Evolutionary conservation across 1,140 invertebrate species (phyloP), one percentile per base, ranked within the genome.

Genomic region (Campoletis sonorensis): DNA sequence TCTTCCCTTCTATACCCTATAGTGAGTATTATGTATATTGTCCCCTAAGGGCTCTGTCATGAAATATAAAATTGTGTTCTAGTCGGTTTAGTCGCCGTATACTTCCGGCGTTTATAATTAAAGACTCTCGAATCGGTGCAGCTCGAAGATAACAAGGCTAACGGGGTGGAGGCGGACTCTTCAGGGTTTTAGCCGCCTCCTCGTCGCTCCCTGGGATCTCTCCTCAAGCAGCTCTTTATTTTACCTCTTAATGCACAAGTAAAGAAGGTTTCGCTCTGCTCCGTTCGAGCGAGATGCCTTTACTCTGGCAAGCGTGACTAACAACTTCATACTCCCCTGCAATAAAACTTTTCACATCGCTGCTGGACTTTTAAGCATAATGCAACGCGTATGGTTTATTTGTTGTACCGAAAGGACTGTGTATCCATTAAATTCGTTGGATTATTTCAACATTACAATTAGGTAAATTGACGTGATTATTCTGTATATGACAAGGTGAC

Each of bases 261-360:
- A 18, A 33, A 58, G 13, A 5, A 21, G 73, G 15, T 54, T 77
- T 33, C 54, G 13, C 73, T 77, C 51, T n/a, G 73, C 54, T 77
- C 73, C 73, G 27, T 49, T 77, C 54, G 54, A 86, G 85, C 86
- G 87, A 88, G 87, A 83, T 82, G 84, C 84, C 86, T 85, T 84
- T 4, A 87, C 86, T 88, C 85, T 82, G 84, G 86, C 85, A 85
- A 89, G 85, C 88, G 89, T 90, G 87, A 89, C 87, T 88, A 90
- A 90, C 86, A 86, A 88, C 89, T 90, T 88, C 85, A 90, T 88
- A 88, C 87, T 87, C 87, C 84, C 77, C 79, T 80, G 81, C 77
- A 81, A 71, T 72, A 54, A 79, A 85, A 77, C 83, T 78, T 84
- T 85, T 85, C 81, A 70, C 79, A 49, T 54, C 73, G 54, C 8